Conservation (phyloP, 2,113 vertebrate species). For the Lates calcarifer region DNA sequence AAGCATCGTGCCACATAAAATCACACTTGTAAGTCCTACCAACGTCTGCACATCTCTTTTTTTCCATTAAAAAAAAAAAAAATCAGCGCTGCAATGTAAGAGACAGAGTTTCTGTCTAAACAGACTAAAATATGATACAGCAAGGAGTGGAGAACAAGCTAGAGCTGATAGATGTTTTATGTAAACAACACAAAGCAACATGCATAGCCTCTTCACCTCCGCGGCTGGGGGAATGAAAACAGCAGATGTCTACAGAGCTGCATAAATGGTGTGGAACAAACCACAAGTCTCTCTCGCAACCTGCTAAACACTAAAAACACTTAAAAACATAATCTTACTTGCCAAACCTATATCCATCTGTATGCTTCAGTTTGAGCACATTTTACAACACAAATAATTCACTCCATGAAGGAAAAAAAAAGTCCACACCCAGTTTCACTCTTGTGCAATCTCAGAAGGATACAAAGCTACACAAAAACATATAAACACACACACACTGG, state of each 20-base stretch:
- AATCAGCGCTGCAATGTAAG: not conserved
- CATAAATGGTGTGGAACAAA: slow-evolving; percentile 32
- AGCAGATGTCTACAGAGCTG: slow-evolving; percentile 47
- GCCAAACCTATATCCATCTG: not conserved
- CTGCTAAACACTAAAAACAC: slow-evolving; percentile 30
- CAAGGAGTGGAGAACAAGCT: slow-evolving; percentile 24
- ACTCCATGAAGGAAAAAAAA: not conserved
- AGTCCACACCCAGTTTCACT: not conserved
- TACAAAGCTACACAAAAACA: not conserved
- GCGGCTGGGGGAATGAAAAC: slow-evolving; percentile 21
- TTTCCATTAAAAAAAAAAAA: not conserved
- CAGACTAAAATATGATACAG: slow-evolving; percentile 7
- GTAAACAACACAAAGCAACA: slow-evolving; percentile 39
- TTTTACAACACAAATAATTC: not conserved
- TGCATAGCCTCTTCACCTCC: slow-evolving; percentile 37
- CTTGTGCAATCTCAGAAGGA: not conserved
- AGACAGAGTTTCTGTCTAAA: slow-evolving; percentile 2
- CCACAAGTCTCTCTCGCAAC: not conserved
- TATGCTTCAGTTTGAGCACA: not conserved
- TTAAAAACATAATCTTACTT: slow-evolving; percentile 6
- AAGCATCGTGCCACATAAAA: slow-evolving; percentile 25
- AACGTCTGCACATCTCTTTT: not conserved
- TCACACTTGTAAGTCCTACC: not conserved
- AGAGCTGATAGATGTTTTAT: slow-evolving; percentile 47
- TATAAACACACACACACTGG: not conserved